Evolutionary conservation across 2,888 invertebrate species (phyloP).

Genomic region (Coronaproctus castanopsis): DNA sequence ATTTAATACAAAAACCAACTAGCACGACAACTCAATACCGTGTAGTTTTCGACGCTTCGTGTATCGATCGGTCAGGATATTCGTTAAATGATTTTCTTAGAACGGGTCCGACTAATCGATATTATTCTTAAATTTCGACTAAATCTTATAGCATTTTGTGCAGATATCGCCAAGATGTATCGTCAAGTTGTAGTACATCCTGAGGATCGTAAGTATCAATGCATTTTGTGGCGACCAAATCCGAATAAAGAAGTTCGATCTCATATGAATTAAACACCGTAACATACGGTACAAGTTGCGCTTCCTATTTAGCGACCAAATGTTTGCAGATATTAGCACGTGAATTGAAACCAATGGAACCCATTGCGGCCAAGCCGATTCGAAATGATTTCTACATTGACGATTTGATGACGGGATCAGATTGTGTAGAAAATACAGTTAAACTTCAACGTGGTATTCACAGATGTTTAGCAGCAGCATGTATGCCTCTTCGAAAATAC

Average conservation of each 20-base stretch:
- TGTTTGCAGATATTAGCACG: neutral
- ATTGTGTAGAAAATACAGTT: slow-evolving; percentile 15
- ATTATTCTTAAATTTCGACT: neutral
- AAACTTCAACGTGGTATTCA: neutral
- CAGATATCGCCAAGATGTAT: slow-evolving; percentile 13
- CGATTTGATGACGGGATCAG: slow-evolving; percentile 16
- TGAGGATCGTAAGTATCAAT: slow-evolving; percentile 1
- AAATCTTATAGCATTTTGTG: neutral
- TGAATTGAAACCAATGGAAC: neutral
- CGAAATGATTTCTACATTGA: slow-evolving; percentile 18
- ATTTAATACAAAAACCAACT: neutral
- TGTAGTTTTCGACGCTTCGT: slow-evolving; percentile 9
- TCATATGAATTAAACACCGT: slow-evolving; percentile 5
- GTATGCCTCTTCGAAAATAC: slow-evolving; percentile 20
- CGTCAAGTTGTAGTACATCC: neutral
- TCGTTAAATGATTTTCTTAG: slow-evolving; percentile 5
- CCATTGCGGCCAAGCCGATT: slow-evolving; percentile 6
- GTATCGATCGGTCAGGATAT: neutral
- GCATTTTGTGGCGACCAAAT: slow-evolving; percentile 7
- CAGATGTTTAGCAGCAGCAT: neutral
- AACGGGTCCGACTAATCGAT: neutral
- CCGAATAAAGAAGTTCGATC: neutral
- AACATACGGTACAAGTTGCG: slow-evolving; percentile 1
- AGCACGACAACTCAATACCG: slow-evolving; percentile 2
- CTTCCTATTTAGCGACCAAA: slow-evolving; percentile 2